Conservation (phyloP, 2,113 vertebrate species). For the Stomatorhinus ivindoensis region DNA sequence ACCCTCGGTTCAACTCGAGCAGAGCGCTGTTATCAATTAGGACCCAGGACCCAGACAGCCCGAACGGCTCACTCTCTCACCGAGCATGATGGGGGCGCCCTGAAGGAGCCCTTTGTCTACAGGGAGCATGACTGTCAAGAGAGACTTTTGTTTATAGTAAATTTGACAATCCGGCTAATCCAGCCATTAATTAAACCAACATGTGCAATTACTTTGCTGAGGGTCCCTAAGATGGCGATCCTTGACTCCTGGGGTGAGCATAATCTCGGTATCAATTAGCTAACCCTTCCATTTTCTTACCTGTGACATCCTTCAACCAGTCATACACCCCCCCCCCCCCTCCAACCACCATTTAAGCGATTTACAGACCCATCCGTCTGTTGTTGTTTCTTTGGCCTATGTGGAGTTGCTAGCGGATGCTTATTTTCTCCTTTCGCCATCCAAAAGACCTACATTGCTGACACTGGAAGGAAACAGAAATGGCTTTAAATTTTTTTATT, state of each 20-base stretch:
- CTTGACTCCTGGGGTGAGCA: neutral
- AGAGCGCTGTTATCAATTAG: constrained; percentile 24
- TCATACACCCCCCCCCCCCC: neutral
- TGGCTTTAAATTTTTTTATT: constrained; percentile 43
- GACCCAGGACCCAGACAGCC: constrained; percentile 46
- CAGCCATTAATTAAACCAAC: neutral
- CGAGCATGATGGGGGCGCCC: neutral
- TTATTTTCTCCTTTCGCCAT: constrained; percentile 11
- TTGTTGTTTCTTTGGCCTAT: neutral
- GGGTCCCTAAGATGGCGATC: neutral
- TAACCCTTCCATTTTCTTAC: neutral
- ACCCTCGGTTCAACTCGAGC: constrained; percentile 18
- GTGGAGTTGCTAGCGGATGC: neutral
- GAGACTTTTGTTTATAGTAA: neutral
- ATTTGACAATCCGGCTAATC: neutral
- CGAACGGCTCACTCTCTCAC: neutral
- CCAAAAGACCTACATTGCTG: constrained; percentile 53
- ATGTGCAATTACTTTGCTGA: neutral
- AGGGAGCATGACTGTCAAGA: neutral
- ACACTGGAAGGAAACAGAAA: constrained; percentile 45
- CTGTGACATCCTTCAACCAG: neutral
- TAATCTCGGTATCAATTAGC: neutral
- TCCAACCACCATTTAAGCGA: neutral
- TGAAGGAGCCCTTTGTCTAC: neutral
- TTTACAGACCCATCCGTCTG: neutral